Conservation (phyloP, 2,797 vertebrate genomes). For the Decapterus maruadsi region DNA sequence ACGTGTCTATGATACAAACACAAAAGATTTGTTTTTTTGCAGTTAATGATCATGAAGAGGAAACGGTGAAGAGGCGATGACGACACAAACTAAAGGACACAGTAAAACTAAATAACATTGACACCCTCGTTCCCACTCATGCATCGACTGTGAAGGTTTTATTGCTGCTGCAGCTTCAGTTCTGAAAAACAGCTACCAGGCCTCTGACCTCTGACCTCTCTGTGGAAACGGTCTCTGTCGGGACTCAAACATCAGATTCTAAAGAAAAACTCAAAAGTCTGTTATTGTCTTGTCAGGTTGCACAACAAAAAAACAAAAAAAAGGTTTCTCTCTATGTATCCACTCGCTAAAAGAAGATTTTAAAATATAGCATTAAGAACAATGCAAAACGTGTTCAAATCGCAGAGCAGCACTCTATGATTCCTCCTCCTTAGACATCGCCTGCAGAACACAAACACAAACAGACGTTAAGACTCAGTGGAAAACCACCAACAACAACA, state of each 20-base stretch:
- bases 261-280: slow-evolving; percentile 16
- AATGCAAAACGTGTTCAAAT: slow-evolving; percentile 54
- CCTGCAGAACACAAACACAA: slow-evolving; percentile 59
- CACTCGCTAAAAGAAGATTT: slow-evolving; percentile 40
- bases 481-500: background rate
- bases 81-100: slow-evolving; percentile 11
- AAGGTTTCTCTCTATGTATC: background rate
- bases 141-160: slow-evolving; percentile 14
- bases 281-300: slow-evolving; percentile 26
- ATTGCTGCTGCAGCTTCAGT: slow-evolving; percentile 29
- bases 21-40: slow-evolving; percentile 27
- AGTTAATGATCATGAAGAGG: slow-evolving; percentile 24
- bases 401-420: slow-evolving; percentile 66
- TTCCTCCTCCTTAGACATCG: slow-evolving; percentile 84
- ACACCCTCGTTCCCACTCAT: slow-evolving; percentile 12
- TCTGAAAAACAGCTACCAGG: slow-evolving; percentile 12
- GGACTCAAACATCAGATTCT: background rate
- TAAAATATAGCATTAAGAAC: slow-evolving; percentile 54
- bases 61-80: slow-evolving; percentile 15
- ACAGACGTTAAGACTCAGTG: background rate
- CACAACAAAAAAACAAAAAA: background rate
- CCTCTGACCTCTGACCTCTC: slow-evolving; percentile 14
- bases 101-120: slow-evolving; percentile 2
- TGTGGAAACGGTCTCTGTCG: slow-evolving; percentile 1
- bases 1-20: slow-evolving; percentile 53